A percentile compares a stretch with the other conserved stretches of the same genome.
Conservation (phyloP, 2,888 invertebrate species). For the Micoletzkya japonica region DNA sequence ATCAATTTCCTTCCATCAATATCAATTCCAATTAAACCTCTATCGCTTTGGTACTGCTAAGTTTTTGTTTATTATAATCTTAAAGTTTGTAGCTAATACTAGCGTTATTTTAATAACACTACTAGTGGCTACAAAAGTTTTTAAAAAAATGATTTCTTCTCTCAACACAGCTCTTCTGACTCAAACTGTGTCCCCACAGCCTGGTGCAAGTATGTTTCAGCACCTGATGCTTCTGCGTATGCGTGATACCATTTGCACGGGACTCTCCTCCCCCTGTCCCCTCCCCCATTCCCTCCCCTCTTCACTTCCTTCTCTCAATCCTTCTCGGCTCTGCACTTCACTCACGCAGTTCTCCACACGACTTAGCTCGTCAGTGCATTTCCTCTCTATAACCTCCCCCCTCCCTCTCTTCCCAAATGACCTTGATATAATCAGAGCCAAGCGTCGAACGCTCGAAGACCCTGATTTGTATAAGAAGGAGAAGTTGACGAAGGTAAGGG, state of each 20-base stretch:
- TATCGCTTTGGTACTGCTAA: no score
- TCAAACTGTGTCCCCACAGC: no score
- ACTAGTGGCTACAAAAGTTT: no score
- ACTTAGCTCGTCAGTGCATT: slow-evolving; percentile 65
- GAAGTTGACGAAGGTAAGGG: slow-evolving; percentile 38
- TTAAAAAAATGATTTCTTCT: no score
- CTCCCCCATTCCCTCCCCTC: no score
- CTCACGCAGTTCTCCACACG: slow-evolving; percentile 78
- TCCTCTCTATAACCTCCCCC: neutral
- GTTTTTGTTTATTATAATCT: no score
- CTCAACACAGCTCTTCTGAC: no score
- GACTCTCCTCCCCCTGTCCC: slow-evolving; percentile 64
- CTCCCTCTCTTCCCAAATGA: neutral
- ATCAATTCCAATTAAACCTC: neutral
- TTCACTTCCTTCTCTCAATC: slow-evolving; percentile 36
- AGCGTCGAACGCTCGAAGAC: slow-evolving; percentile 81
- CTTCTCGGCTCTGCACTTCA: slow-evolving; percentile 72
- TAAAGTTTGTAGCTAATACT: no score
- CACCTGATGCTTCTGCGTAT: slow-evolving; percentile 75
- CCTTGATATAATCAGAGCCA: slow-evolving; percentile 70
- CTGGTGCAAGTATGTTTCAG: no score
- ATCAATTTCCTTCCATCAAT: neutral
- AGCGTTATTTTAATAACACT: no score
- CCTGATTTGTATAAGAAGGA: slow-evolving; percentile 73
- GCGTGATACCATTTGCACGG: slow-evolving; percentile 77